Base-by-base conservation (phyloP, 2,113 vertebrate species). In the Thalassoma bifasciatum region DNA sequence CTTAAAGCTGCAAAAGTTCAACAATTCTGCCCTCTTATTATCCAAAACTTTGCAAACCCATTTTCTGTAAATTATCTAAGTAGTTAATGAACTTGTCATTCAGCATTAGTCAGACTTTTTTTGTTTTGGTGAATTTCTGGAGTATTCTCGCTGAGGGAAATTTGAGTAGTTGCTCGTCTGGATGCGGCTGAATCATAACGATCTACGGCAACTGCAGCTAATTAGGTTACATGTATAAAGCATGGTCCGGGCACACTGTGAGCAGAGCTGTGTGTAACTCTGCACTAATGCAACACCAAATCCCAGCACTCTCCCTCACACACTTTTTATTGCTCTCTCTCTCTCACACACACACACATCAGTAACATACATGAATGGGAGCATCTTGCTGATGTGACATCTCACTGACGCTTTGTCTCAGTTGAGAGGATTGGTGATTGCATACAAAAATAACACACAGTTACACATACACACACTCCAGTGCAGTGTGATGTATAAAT, bases 401-500 rank as follows among this genome's bases (percentile, higher is more conserved):
- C 72, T 89, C 79, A 63, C 82, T 76, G 82, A 86, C 74, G 78
- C 72, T 66, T 66, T 77, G 49, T 77, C 42, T 81, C 70, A 70
- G 46, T 69, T 16, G 46, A 77, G 76, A 81, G 68, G 59, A 72
- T 66, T 17, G 13, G 14, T 8, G 16, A 22, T 78, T 69, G 42
- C 62, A 54, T 59, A 62, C 64, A 65, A 64, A 67, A 4, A 26
- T 21, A 73, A 51, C 58, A 23, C 66, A 44, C 66, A 44, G 36
- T 51, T 46, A 38, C 8, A 40, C 38, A 30, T 6, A 30, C 60
- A 37, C 26, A 23, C 68, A 11, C 9, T 47, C 53, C 46, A 75
- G 47, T 81, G 71, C 37, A 77, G 64, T 82, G 50, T 87, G 90
- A 92, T 92, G 83, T 89, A 87, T 87, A 87, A 93, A 92, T 89